These are phyloP conservation scores for Vulpes ferrilata DNA, from an alignment of 2,113 vertebrate species.

Conservation along the genomic window DNA sequence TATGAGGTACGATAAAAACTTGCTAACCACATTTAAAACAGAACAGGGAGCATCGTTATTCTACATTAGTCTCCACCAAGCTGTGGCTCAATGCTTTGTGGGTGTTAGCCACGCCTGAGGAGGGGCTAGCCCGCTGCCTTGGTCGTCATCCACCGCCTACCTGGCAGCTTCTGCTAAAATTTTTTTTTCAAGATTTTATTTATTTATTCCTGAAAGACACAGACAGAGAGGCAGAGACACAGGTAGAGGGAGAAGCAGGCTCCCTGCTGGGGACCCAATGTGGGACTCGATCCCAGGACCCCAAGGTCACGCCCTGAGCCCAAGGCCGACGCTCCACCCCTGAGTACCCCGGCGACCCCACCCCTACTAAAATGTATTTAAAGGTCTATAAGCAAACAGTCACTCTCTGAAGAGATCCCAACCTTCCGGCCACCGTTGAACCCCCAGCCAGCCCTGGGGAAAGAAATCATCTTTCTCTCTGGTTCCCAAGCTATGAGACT, in stretches of 20 bases:
- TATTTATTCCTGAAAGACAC: too few species aligned
- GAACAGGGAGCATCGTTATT: neutral
- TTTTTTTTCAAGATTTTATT: too few species aligned
- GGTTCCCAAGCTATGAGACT: neutral
- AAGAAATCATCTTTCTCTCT: neutral
- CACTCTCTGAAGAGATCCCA: neutral
- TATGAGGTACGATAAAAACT: neutral
- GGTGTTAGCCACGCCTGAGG: neutral
- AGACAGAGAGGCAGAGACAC: too few species aligned
- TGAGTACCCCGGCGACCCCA: too few species aligned
- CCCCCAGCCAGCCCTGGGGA: neutral
- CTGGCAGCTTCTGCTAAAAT: neutral
- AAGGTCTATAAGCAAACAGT: neutral
- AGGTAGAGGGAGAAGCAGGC: too few species aligned
- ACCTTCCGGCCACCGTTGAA: neutral
- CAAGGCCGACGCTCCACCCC: too few species aligned
- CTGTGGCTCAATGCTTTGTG: neutral
- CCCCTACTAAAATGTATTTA: too few species aligned
- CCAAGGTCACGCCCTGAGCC: too few species aligned
- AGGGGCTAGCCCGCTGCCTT: neutral
- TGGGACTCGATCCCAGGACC: too few species aligned
- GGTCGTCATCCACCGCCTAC: neutral
- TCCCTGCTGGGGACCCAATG: too few species aligned
- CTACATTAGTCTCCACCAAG: neutral
- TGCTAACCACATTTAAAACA: neutral